Conservation (phyloP, 2,113 vertebrate genomes). For the Colossoma macropomum region DNA sequence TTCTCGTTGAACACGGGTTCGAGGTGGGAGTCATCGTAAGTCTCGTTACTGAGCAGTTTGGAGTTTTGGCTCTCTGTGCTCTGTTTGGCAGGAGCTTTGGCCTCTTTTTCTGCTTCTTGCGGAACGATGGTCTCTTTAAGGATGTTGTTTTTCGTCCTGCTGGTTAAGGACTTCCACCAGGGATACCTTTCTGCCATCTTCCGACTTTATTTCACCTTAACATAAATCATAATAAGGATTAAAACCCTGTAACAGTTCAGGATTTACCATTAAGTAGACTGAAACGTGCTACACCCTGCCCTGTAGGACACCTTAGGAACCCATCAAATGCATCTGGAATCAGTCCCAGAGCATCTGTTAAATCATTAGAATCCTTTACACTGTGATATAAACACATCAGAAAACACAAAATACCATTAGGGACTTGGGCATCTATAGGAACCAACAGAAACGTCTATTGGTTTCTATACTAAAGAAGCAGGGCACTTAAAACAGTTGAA, state of each 20-base stretch:
- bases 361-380: no score
- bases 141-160: conserved; percentile 73
- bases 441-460: no score
- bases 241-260: neutral
- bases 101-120: conserved; percentile 44
- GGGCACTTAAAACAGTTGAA: no score
- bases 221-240: neutral
- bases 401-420: no score
- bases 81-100: conserved; percentile 30
- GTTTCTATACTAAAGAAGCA: no score
- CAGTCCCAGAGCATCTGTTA: no score
- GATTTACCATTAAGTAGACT: no score
- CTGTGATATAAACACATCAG: no score
- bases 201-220: neutral
- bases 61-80: conserved; percentile 68
- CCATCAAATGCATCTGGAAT: no score
- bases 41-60: conserved; percentile 43
- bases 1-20: conserved; percentile 59
- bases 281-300: no score
- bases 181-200: conserved; percentile 53
- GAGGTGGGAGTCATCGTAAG: conserved; percentile 60
- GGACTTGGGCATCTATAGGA: no score
- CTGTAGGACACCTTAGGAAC: no score
- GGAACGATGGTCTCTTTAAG: conserved; percentile 59
- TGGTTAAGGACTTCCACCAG: conserved; percentile 84